Percentiles rank a stretch among this genome's conserved stretches.
These are phyloP conservation scores for Drosophila antonietae DNA, from an alignment of 2,888 invertebrate genomes.

Conservation along the genomic window DNA sequence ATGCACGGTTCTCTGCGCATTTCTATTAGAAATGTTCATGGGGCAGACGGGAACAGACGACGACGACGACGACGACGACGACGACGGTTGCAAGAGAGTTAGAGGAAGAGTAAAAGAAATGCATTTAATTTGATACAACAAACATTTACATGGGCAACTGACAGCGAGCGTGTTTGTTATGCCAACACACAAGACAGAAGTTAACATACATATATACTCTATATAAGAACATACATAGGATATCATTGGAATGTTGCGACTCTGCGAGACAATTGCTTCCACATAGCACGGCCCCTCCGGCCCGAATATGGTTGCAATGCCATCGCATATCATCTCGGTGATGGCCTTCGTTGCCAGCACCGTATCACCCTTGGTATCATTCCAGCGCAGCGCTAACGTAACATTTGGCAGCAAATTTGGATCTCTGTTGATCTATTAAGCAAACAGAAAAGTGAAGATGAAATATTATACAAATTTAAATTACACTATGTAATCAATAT, in stretches of 20 bases:
- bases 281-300: conserved; percentile 97
- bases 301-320: conserved; percentile 96
- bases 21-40: conserved; percentile 88
- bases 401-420: conserved; percentile 90
- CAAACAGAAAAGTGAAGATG: neutral
- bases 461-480: too few relatives aligned
- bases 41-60: conserved; percentile 17
- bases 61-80: neutral
- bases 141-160: neutral
- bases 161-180: neutral
- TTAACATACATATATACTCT: conserved; percentile 1
- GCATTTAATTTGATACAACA: conserved; percentile 17
- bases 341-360: conserved; percentile 92
- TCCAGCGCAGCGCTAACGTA: conserved; percentile 90
- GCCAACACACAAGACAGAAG: neutral
- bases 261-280: conserved; percentile 97
- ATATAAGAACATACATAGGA: conserved; percentile 92
- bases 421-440: conserved; percentile 89
- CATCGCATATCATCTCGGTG: conserved; percentile 95
- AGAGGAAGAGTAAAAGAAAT: conserved; percentile 11
- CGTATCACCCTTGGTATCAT: conserved; percentile 94
- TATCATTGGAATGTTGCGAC: conserved; percentile 98
- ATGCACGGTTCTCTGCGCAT: conserved; percentile 96
- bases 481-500: neutral
- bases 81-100: neutral